Percentiles rank a stretch among this genome's conserved stretches.
phyloP scores from a whole-genome alignment of 2,113 vertebrate species.

The Australoheros scitulus region DNA sequence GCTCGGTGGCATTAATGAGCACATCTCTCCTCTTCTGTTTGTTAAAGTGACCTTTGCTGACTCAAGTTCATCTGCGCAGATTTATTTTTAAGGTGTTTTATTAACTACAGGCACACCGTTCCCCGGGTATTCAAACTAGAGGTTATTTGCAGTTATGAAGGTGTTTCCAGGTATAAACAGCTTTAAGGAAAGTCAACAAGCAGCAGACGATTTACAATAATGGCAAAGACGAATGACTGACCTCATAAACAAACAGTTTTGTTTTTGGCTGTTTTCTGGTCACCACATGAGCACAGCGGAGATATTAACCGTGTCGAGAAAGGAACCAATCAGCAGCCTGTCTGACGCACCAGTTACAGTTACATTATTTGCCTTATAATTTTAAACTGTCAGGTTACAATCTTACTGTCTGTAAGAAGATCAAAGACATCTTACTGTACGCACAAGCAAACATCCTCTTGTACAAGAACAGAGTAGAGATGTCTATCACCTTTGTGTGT shows the following conservation, averaged over 20 bases:
- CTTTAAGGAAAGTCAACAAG: neutral
- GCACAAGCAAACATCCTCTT: neutral
- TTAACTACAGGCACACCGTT: neutral
- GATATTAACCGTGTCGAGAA: neutral
- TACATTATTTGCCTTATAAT: neutral
- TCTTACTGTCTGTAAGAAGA: neutral
- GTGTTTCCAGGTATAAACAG: neutral
- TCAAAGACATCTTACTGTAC: neutral
- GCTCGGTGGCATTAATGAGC: constrained; percentile 48
- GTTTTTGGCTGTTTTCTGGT: neutral
- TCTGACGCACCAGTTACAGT: neutral
- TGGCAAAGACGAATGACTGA: neutral
- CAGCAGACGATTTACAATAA: neutral
- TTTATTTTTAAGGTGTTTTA: neutral
- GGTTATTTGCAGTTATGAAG: neutral
- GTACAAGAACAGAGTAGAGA: neutral
- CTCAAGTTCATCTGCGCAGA: neutral
- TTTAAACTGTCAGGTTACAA: neutral
- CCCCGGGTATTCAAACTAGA: neutral
- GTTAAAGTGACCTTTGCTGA: neutral
- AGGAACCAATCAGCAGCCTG: neutral
- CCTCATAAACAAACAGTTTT: neutral
- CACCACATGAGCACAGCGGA: neutral
- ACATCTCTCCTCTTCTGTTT: neutral
- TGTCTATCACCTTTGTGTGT: neutral